Base-by-base conservation (phyloP, 2,797 vertebrate genomes). In the Loriculus beryllinus region DNA sequence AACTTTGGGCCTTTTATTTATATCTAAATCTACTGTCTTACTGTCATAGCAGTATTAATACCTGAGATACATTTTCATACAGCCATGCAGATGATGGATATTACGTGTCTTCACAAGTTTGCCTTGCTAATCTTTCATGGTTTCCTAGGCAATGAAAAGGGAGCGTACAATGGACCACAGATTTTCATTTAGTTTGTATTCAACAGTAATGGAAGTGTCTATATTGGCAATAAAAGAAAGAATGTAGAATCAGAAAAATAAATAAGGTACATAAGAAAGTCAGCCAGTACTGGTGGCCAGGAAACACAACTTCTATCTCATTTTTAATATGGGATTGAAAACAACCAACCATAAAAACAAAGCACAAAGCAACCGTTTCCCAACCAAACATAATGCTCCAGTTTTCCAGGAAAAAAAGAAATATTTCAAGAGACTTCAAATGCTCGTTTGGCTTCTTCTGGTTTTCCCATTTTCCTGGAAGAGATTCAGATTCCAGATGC, bases 121-220 rank as follows among this genome's bases (percentile, higher is more conserved):
- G 56, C 79, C 79, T 52, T 43, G 71, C 79, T 95, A 42, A 92
- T 93, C 90, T 77, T 47, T 63, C 82, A 49, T 77, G 92, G 94
- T 93, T 93, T 95, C 94, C 94, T 67, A 74, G 94, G 95, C 91
- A 90, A 95, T 95, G 87, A 60, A 82, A 82, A 92, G 78, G 49
- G 51, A 81, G 60, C 7, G 54, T 57, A 85, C 79, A 94, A 91
- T 57, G 59, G 76, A 28, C 67, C 35, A 70, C 85, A 76, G 79
- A 90, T 87, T 82, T 80, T 88, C 60, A 40, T 93, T 93, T 68
- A 49, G 25, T 82, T 89, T 59, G 76, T 77, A 78, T 78, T 91
- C 90, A 67, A 4, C 37, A 10, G 68, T 52, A 67, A 68, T 93
- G 76, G 45, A 86, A 88, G 78, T 71, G 74, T 75, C 77, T 93